phyloP scores from a whole-genome alignment of 1,140 invertebrate genomes.

The Cyrtorhinus lividipennis region DNA sequence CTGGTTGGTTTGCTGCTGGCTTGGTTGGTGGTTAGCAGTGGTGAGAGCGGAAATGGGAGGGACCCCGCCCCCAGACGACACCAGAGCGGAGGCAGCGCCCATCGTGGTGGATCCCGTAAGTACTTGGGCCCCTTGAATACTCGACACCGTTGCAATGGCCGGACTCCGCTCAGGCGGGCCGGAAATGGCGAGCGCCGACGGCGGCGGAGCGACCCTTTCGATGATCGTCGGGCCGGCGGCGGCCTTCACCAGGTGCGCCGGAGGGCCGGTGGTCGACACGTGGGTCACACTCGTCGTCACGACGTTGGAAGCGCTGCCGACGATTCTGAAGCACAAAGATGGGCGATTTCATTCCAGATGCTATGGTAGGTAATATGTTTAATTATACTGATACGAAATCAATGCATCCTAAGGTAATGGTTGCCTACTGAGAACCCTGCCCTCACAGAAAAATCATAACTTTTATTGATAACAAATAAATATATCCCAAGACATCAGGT shows the following conservation, averaged over 20 bases:
- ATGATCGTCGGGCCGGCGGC: neutral
- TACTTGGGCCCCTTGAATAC: conserved; percentile 14
- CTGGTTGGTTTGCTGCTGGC: conserved; percentile 41
- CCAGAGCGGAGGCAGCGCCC: conserved; percentile 25
- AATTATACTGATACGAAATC: too few species aligned
- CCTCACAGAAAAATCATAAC: too few species aligned
- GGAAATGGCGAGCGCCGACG: neutral
- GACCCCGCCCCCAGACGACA: conserved; percentile 18
- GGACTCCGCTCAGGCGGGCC: neutral
- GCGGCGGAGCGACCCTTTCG: neutral
- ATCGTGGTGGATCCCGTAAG: conserved; percentile 9
- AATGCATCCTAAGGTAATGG: too few species aligned
- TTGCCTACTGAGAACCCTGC: too few species aligned
- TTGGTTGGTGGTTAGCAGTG: conserved; percentile 15
- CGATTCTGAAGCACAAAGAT: neutral
- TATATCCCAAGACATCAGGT: too few species aligned
- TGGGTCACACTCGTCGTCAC: neutral
- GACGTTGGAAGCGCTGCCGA: neutral
- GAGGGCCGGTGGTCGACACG: neutral
- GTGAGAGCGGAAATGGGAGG: conserved; percentile 18
- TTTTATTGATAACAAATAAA: too few species aligned
- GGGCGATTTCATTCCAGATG: too few species aligned
- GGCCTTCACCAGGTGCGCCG: neutral
- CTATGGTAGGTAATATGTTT: too few species aligned
- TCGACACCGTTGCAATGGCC: neutral